Evolutionary conservation across 2,888 invertebrate species (phyloP).

Genomic region (Bugulina stolonifera): DNA sequence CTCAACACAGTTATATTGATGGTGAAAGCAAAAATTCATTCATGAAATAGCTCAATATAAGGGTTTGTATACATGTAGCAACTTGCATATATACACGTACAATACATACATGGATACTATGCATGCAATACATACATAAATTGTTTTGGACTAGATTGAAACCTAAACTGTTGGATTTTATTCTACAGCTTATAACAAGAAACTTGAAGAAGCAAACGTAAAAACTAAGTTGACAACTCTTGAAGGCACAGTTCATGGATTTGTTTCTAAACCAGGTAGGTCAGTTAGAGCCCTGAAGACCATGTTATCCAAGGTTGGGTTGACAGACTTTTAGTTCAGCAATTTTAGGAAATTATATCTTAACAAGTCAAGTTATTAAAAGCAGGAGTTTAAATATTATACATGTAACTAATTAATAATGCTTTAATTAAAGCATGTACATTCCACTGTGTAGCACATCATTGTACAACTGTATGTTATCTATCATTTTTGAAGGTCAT

Average conservation of each 20-base stretch:
- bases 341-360: no score
- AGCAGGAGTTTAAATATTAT: not conserved
- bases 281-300: not conserved
- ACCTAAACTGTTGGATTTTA: not conserved
- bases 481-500: not conserved
- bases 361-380: not conserved
- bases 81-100: not conserved
- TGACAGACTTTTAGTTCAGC: no score
- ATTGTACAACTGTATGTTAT: no score
- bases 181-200: slow-evolving; percentile 24
- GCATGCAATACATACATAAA: no score
- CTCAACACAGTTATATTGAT: not conserved
- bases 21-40: not conserved
- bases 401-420: not conserved
- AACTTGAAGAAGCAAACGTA: slow-evolving; percentile 29
- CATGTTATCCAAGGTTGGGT: no score
- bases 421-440: not conserved
- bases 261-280: slow-evolving; percentile 30
- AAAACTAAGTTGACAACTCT: slow-evolving; percentile 28
- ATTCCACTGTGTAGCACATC: no score
- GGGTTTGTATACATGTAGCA: not conserved
- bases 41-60: not conserved
- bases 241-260: slow-evolving; percentile 32
- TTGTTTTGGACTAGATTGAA: not conserved
- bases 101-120: not conserved